phyloP scores from a whole-genome alignment of 2,113 vertebrate species.

The Mesembrinibis cayennensis region DNA sequence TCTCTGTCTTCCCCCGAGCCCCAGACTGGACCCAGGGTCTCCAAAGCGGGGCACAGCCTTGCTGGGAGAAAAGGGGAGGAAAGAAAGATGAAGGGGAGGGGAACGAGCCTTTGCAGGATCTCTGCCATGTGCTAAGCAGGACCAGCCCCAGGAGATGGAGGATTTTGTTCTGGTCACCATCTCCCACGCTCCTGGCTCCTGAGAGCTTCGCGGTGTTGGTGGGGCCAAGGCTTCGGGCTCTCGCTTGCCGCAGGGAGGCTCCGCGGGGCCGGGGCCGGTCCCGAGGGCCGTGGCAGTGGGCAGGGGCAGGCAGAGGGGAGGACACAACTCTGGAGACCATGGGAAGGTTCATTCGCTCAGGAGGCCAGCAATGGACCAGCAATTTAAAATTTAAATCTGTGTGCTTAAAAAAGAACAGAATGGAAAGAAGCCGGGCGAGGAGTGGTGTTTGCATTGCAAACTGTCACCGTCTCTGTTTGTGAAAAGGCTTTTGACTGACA shows the following conservation, averaged over 20 bases:
- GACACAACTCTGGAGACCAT: background rate
- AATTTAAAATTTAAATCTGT: background rate
- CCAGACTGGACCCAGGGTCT: background rate
- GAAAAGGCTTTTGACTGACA: constrained; percentile 50
- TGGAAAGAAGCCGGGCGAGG: background rate
- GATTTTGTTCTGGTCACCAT: background rate
- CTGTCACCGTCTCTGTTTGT: background rate
- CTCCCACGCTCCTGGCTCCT: background rate
- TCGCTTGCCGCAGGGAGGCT: background rate
- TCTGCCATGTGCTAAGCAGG: background rate
- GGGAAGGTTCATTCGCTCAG: background rate
- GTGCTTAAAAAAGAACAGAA: background rate
- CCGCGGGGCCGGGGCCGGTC: background rate
- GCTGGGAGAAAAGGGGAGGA: background rate
- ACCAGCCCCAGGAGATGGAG: background rate
- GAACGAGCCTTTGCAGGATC: background rate
- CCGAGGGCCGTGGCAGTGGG: accelerated
- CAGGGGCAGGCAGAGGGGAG: background rate
- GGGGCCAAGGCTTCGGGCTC: background rate
- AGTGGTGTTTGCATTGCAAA: background rate
- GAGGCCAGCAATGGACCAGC: background rate
- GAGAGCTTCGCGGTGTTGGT: background rate
- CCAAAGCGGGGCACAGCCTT: background rate
- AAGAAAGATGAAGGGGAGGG: background rate
- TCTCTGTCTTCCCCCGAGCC: background rate